These are phyloP conservation scores for Xanthia togata DNA, from an alignment of 2,888 invertebrate genomes.

Conservation along the genomic window DNA sequence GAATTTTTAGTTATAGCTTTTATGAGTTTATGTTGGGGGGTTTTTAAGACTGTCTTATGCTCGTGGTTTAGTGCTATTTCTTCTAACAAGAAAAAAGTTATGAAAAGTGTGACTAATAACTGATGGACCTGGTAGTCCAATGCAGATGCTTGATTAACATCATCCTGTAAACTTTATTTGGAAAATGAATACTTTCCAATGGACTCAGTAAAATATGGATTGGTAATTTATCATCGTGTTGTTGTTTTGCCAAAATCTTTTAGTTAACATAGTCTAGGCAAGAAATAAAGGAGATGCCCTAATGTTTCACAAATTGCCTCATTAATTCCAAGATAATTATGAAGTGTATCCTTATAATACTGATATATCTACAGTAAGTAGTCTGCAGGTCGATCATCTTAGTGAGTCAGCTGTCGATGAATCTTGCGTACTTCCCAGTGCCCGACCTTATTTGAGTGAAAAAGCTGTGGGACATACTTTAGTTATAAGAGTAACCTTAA, in stretches of 20 bases:
- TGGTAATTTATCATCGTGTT: background rate
- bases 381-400: constrained; percentile 20
- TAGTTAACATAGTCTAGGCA: background rate
- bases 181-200: background rate
- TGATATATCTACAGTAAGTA: background rate
- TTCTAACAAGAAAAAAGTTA: background rate
- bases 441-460: constrained; percentile 12
- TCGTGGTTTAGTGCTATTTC: background rate
- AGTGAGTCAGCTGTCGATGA: constrained; percentile 45
- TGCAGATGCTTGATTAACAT: background rate
- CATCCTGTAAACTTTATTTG: background rate
- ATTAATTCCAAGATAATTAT: background rate
- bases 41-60: background rate
- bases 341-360: background rate
- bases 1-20: constrained; percentile 38
- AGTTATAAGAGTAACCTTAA: background rate
- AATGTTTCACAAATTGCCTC: background rate
- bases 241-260: background rate
- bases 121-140: too few species aligned
- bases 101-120: background rate
- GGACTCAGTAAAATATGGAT: background rate
- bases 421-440: constrained; percentile 20
- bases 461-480: constrained; percentile 42
- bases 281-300: background rate
- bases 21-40: constrained; percentile 8